phyloP scores from a whole-genome alignment of 2,888 invertebrate species.

The Petrolisthes cinctipes region DNA sequence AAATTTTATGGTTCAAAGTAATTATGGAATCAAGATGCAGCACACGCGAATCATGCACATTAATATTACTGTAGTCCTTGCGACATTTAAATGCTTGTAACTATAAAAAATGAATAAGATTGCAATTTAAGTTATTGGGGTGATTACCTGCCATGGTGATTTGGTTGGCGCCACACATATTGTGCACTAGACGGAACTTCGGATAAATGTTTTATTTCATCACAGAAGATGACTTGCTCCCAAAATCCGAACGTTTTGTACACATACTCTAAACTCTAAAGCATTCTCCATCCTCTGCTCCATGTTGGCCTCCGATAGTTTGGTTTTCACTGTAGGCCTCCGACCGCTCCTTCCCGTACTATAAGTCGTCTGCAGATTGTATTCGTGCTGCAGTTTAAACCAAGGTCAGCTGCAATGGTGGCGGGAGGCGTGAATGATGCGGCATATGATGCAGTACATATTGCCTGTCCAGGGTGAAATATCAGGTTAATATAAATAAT shows the following conservation, averaged over 20 bases:
- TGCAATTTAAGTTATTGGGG: too few species aligned
- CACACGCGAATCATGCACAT: too few species aligned
- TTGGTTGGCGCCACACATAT: too few species aligned
- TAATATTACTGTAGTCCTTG: too few species aligned
- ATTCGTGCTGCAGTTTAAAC: not conserved
- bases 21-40: not conserved
- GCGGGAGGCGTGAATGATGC: not conserved
- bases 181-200: not conserved
- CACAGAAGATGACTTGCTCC: too few species aligned
- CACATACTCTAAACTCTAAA: not conserved
- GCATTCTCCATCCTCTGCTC: not conserved
- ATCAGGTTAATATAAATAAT: too few species aligned
- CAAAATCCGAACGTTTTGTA: not conserved
- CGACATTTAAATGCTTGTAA: too few species aligned
- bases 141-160: too few species aligned
- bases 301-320: not conserved
- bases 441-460: not conserved
- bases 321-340: too few species aligned
- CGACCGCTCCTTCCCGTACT: not conserved
- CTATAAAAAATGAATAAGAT: too few species aligned
- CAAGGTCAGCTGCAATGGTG: not conserved
- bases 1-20: not conserved
- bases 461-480: not conserved
- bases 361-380: not conserved
- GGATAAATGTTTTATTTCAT: not conserved